Conservation (phyloP, 2,797 vertebrate species). For the Sebastes steindachneri region DNA sequence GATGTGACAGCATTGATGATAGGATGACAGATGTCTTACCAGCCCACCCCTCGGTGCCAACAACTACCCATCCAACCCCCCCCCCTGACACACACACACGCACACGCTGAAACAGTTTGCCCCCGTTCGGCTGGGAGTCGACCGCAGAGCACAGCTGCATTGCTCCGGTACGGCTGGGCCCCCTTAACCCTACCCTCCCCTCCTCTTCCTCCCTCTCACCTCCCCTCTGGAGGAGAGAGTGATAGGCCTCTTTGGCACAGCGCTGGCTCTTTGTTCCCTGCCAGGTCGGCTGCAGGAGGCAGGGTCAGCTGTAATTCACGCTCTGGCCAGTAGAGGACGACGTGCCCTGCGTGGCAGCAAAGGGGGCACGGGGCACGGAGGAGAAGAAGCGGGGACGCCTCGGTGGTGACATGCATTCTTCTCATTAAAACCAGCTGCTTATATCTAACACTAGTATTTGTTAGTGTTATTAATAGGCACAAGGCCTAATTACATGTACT, state of each 20-base stretch:
- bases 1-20: conserved; percentile 69
- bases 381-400: conserved; percentile 11
- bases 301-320: conserved; percentile 73
- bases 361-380: conserved; percentile 7
- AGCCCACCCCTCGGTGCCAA: conserved; percentile 60
- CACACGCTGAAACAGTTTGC: conserved; percentile 32
- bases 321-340: conserved; percentile 76
- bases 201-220: conserved; percentile 16
- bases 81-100: background rate
- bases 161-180: conserved; percentile 32
- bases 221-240: conserved; percentile 37
- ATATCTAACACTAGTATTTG: conserved; percentile 37
- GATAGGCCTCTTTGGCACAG: conserved; percentile 71
- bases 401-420: conserved; percentile 14
- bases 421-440: conserved; percentile 39
- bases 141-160: conserved; percentile 65
- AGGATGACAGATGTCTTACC: conserved; percentile 73
- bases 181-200: conserved; percentile 26
- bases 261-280: conserved; percentile 77
- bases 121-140: conserved; percentile 45
- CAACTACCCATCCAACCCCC: conserved; percentile 13
- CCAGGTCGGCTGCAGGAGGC: conserved; percentile 60
- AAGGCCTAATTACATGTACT: conserved; percentile 57
- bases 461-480: conserved; percentile 62
- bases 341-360: conserved; percentile 21